Evolutionary conservation across 1,140 invertebrate genomes (phyloP).

Genomic region (Chrysomallon squamiferum): DNA sequence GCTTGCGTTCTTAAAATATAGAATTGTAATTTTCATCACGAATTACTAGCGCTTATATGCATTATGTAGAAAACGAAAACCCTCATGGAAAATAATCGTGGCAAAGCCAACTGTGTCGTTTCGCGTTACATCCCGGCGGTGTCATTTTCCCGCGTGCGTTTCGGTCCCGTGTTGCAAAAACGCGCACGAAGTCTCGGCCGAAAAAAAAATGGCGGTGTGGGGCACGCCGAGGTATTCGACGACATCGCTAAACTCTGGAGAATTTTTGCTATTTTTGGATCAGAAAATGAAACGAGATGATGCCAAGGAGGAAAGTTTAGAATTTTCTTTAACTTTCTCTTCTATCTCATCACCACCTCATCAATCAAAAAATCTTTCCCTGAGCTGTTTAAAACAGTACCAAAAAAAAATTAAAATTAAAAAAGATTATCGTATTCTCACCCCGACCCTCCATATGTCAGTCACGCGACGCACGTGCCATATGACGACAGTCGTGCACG

Average conservation of each 20-base stretch:
- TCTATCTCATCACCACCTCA: too few species aligned
- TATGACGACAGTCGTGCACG: neutral
- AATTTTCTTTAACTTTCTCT: too few species aligned
- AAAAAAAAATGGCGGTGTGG: constrained; percentile 1
- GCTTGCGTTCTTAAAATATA: neutral
- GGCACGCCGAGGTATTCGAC: too few species aligned
- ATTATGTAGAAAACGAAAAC: constrained; percentile 9
- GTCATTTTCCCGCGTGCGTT: constrained; percentile 4
- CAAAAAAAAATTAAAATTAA: too few species aligned
- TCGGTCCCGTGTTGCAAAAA: neutral
- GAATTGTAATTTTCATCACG: constrained; percentile 4
- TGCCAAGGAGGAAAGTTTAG: neutral
- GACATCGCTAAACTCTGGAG: neutral
- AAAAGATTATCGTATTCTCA: too few species aligned
- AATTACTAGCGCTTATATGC: constrained; percentile 6
- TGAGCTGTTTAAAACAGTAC: too few species aligned
- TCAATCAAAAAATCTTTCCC: too few species aligned
- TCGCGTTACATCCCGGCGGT: constrained; percentile 5
- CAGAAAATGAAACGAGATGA: neutral
- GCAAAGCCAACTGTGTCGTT: neutral
- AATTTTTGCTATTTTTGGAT: neutral
- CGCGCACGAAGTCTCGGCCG: neutral
- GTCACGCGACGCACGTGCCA: constrained; percentile 1
- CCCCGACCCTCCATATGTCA: constrained; percentile 7
- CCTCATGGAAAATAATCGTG: constrained; percentile 8